Conservation (phyloP, 2,113 vertebrate species). For the Thamnophis sirtalis region DNA sequence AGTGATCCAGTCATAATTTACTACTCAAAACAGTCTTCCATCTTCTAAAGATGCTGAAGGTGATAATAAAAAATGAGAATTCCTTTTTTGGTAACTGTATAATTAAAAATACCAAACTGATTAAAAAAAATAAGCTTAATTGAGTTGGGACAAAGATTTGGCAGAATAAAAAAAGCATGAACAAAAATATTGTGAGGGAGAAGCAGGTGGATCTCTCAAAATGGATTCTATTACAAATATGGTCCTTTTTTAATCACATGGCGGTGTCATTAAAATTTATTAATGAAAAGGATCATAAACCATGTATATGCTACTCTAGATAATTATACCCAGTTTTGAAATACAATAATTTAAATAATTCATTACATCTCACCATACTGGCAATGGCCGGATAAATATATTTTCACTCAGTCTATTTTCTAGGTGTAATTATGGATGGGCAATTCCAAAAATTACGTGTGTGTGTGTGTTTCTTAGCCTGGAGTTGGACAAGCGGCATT, state of each 20-base stretch:
- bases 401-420: neutral
- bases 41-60: neutral
- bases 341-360: neutral
- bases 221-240: neutral
- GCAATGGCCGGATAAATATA: neutral
- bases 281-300: neutral
- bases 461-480: too few relatives aligned
- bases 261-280: neutral
- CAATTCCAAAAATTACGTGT: too few relatives aligned
- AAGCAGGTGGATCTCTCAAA: neutral
- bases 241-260: neutral
- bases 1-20: neutral
- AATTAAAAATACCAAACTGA: too few relatives aligned
- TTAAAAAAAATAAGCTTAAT: neutral
- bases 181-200: neutral
- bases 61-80: neutral
- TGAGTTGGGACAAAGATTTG: neutral
- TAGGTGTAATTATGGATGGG: neutral
- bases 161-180: neutral
- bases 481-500: too few relatives aligned
- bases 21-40: neutral
- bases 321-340: neutral
- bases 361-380: neutral
- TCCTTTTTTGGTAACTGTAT: too few relatives aligned
- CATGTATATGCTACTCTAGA: neutral